Base-by-base conservation (phyloP, 2,797 vertebrate species). In the Lophotriccus pileatus region DNA sequence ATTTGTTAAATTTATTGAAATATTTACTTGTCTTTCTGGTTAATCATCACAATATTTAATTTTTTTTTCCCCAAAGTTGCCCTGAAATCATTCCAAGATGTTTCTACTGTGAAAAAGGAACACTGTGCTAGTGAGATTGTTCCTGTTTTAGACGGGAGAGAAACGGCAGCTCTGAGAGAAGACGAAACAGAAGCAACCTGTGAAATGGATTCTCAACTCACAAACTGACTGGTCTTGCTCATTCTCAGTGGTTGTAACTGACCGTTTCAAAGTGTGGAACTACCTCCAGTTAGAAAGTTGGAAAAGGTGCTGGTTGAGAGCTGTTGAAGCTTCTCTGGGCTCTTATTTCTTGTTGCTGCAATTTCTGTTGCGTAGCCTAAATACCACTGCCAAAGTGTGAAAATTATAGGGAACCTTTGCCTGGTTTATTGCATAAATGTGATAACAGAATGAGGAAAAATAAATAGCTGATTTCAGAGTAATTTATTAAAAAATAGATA, bases 1-100 rank as follows among this genome's bases (percentile, higher is more conserved):
- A 2, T 53, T 85, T 34, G 16, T 84, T 84, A 66, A 27, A 63
- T 76, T 75, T 89, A 78, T 73, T 79, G 60, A 76, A 89, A 62
- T 74, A 70, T n/a, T 90, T 84, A 28, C 23, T 81, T 69, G 20
- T 76, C 44, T 72, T 69, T 84, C 60, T 90, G 14, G 18, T 84
- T 87, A 68, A 69, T 77, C 15, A 36, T 70, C 49, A 36, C 41
- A 43, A 39, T 72, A 27, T 47, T 86, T 56, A 11, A 32, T 39
- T 83, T 55, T 37, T 28, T 6, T 46, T 90, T 85, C 3, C 50
- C 63, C 34, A 46, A 93, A 84, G 87, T 16, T 41, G 7, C 58
- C n/a, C 62, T 55, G 80, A 62, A 84, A 47, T 81, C 3, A 1
- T 59, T 84, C 34, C 76, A 85, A 70, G 90, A 39, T 53, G 17